Evolutionary conservation across 2,888 invertebrate species (phyloP).

Genomic region (Resseliella maxima): DNA sequence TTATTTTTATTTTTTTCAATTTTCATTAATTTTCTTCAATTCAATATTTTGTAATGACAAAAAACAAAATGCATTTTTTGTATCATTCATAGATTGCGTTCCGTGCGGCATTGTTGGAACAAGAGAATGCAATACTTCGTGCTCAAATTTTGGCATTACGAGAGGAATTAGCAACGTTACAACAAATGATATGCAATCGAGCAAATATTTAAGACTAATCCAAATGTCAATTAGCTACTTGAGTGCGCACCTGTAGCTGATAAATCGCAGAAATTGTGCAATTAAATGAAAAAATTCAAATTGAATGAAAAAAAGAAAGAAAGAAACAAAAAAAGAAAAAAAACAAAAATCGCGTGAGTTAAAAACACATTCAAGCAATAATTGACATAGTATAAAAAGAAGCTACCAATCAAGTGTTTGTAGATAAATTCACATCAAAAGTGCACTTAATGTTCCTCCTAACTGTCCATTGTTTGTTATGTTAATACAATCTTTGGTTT

Average conservation of each 20-base stretch:
- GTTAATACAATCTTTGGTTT: no score
- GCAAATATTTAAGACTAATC: background rate
- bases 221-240: background rate
- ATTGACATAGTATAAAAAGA: background rate
- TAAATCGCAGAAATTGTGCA: no score
- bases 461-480: constrained; percentile 33
- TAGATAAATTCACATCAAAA: background rate
- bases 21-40: no score
- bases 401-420: background rate
- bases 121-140: constrained; percentile 86
- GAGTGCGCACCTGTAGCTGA: background rate
- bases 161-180: constrained; percentile 80
- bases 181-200: constrained; percentile 70
- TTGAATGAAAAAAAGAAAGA: no score
- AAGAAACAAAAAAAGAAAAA: no score
- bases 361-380: background rate
- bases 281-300: no score
- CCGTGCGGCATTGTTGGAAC: constrained; percentile 84
- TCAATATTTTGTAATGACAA: no score
- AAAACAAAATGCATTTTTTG: no score
- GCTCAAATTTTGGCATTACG: constrained; percentile 84
- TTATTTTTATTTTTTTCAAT: no score
- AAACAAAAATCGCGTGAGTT: no score
- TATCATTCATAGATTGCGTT: constrained; percentile 76
- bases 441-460: background rate